Conservation (phyloP, 1,140 invertebrate species). For the Cepaea nemoralis region DNA sequence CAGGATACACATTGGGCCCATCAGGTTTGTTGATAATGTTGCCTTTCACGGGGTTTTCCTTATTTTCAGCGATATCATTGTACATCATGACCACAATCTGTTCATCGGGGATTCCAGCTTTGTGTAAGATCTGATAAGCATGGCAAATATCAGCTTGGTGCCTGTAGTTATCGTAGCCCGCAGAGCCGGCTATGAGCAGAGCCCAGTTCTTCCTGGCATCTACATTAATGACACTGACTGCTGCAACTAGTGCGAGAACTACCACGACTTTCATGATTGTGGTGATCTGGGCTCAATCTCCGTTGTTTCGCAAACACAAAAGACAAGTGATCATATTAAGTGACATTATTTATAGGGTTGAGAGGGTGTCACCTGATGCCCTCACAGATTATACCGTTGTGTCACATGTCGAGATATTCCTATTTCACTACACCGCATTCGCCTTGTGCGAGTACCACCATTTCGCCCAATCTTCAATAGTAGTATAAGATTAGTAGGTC, state of each 20-base stretch:
- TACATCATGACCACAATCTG: slow-evolving; percentile 79
- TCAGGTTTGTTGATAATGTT: slow-evolving; percentile 77
- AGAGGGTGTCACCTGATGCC: neutral
- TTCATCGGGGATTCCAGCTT: slow-evolving; percentile 76
- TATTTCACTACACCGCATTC: too few relatives aligned
- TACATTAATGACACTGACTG: neutral
- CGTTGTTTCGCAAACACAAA: neutral
- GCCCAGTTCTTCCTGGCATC: slow-evolving; percentile 74
- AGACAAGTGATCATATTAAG: neutral
- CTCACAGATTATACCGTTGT: neutral
- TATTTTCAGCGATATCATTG: slow-evolving; percentile 77
- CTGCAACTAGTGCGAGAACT: neutral
- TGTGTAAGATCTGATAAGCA: slow-evolving; percentile 76
- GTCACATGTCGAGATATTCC: neutral
- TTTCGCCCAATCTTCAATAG: too few relatives aligned
- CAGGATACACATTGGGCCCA: slow-evolving; percentile 76
- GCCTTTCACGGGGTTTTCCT: slow-evolving; percentile 76
- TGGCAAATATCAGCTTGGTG: slow-evolving; percentile 79
- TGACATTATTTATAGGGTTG: neutral
- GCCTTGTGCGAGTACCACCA: too few relatives aligned
- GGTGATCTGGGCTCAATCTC: neutral
- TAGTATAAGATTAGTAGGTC: too few relatives aligned
- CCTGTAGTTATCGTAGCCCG: slow-evolving; percentile 76
- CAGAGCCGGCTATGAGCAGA: slow-evolving; percentile 77
- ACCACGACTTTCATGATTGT: neutral